Conservation (phyloP, 2,888 invertebrate genomes). For the Synanthedon vespiformis region DNA sequence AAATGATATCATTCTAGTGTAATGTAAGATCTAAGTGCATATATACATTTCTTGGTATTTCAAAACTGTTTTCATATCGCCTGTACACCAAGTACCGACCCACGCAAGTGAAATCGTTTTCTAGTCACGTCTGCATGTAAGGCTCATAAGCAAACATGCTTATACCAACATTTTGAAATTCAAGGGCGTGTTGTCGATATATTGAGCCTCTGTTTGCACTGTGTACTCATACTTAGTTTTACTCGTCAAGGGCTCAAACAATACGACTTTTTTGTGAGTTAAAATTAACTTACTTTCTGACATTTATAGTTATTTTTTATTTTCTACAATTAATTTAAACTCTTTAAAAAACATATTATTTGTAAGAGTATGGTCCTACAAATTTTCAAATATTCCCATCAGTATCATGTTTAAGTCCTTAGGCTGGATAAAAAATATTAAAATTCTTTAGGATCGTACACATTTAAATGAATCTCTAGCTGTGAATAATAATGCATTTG, state of each 20-base stretch:
- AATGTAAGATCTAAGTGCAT: too few species aligned
- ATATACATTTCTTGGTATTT: too few species aligned
- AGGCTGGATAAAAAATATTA: too few species aligned
- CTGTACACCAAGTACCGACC: constrained; percentile 11
- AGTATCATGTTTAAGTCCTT: too few species aligned
- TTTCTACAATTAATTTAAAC: too few species aligned
- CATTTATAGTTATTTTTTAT: neutral
- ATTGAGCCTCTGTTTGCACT: constrained; percentile 28
- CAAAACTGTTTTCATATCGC: too few species aligned
- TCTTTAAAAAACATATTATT: too few species aligned
- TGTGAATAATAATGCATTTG: neutral
- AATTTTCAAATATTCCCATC: too few species aligned
- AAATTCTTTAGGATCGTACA: too few species aligned
- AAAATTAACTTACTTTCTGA: constrained; percentile 3
- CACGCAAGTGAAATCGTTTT: constrained; percentile 22
- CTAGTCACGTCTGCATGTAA: constrained; percentile 19
- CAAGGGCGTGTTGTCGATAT: constrained; percentile 34
- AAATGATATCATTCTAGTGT: too few species aligned
- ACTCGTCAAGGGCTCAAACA: constrained; percentile 21
- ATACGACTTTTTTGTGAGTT: constrained; percentile 17
- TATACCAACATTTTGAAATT: constrained; percentile 42
- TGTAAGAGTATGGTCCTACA: too few species aligned
- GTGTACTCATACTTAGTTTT: constrained; percentile 24
- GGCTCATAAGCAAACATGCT: constrained; percentile 30
- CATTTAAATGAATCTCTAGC: too few species aligned